A percentile compares a stretch with the other conserved stretches of the same genome.
Evolutionary conservation across 1,140 invertebrate genomes (phyloP).

Genomic region (Luehdorfia chinensis): DNA sequence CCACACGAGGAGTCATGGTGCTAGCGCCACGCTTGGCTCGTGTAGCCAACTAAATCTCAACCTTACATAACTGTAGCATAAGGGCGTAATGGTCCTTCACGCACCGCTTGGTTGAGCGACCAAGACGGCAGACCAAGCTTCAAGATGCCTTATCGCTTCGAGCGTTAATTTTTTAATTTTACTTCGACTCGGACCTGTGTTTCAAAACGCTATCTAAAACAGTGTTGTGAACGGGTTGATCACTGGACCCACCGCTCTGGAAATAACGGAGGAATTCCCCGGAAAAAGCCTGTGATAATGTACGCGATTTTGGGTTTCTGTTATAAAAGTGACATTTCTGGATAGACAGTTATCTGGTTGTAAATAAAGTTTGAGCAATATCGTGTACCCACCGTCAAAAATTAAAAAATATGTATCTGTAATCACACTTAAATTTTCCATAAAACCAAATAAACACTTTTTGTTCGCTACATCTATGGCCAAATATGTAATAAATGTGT

Average conservation of each 20-base stretch:
- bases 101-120: conserved; percentile 18
- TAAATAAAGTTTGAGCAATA: too few relatives aligned
- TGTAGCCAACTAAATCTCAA: conserved; percentile 44
- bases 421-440: too few relatives aligned
- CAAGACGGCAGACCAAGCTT: conserved; percentile 32
- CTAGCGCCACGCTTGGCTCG: conserved; percentile 76
- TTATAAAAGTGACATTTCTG: conserved; percentile 1
- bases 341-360: too few relatives aligned
- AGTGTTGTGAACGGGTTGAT: neutral
- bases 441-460: too few relatives aligned
- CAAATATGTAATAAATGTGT: too few relatives aligned
- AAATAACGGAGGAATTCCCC: neutral
- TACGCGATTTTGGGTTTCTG: conserved; percentile 4
- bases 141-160: conserved; percentile 47
- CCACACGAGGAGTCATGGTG: conserved; percentile 88
- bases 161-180: conserved; percentile 19
- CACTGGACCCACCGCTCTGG: conserved; percentile 17
- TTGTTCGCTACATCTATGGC: too few relatives aligned
- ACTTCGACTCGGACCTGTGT: neutral
- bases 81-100: conserved; percentile 24
- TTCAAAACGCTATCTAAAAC: neutral
- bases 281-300: conserved; percentile 12
- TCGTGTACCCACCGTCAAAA: too few relatives aligned
- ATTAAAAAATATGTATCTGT: too few relatives aligned
- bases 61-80: conserved; percentile 28